Evolutionary conservation across 1,140 invertebrate genomes (phyloP).

Genomic region (Neotoxoptera formosana): DNA sequence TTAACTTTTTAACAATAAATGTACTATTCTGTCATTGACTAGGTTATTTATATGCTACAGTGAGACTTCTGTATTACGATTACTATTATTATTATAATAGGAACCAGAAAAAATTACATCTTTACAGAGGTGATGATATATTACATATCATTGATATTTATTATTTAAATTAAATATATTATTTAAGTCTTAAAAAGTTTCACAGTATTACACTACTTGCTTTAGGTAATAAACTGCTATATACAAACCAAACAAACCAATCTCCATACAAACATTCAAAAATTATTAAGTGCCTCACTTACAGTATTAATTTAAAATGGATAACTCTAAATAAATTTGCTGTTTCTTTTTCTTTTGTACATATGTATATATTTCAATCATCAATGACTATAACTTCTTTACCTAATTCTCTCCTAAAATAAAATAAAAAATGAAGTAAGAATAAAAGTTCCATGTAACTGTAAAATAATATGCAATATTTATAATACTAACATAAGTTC

Average conservation of each 20-base stretch:
- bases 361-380: neutral
- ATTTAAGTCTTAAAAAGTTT: neutral
- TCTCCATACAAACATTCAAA: neutral
- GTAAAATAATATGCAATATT: neutral
- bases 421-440: neutral
- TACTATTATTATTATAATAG: neutral
- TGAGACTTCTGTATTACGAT: neutral
- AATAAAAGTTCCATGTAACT: neutral
- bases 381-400: neutral
- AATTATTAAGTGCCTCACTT: neutral
- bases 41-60: neutral
- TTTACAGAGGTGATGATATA: neutral
- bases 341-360: neutral
- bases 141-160: neutral
- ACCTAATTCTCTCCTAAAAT: neutral
- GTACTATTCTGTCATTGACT: neutral
- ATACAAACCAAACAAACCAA: neutral
- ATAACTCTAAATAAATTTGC: neutral
- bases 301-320: neutral
- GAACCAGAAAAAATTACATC: neutral
- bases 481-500: constrained; percentile 9
- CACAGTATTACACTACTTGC: neutral
- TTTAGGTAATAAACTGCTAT: neutral
- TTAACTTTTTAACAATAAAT: neutral
- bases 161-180: too few relatives aligned